Evolutionary conservation across 2,797 vertebrate genomes (phyloP), one percentile per base, ranked within the genome.

Genomic region (Malacoraja senta): DNA sequence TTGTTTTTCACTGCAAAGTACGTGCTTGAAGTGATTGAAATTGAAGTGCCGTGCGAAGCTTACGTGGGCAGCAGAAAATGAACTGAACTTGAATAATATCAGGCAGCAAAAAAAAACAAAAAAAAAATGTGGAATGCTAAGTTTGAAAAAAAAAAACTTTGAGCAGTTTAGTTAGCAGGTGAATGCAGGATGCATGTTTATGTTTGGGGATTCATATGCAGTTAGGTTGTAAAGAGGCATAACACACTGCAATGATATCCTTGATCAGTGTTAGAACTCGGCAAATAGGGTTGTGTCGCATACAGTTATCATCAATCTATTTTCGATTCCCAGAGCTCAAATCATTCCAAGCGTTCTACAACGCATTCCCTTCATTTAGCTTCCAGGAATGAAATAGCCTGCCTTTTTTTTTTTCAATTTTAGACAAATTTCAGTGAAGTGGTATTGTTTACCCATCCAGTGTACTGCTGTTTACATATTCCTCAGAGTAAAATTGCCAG

Each of bases 331-430:
- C 96, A 94, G 94, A 96, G 97, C 97, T 97, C 97, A 97, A 98
- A 98, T 98, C 97, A 99, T 98, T 98, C 97, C 97, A 96, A 96
- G 97, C 97, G 97, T 97, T 97, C 97, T 97, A 97, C 97, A 97
- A 97, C 97, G 97, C 97, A 96, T 97, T 96, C 97, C 97, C 94
- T 95, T 97, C 95, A 97, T 97, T 96, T 97, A 97, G 97, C 98
- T 99, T 99, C 98, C 99, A 97, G 96, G 97, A 97, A 97, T 98
- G 99, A 99, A 99, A 99, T 98, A 99, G 98, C 97, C 98, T 98
- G 97, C 98, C 99, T 99, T 98, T 98, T 99, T 98, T 99, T 99
- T 99, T 98, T 98, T 99, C 98, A 98, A 99, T 99, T 99, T 99
- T 98, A 98, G 96, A 98, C 97, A 98, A 97, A 99, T 99, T 99